Evolutionary conservation across 53 echinoderm and acorn worm species (phyloP), one percentile per base, ranked within the genome.

Genomic region (Apostichopus leukothele): DNA sequence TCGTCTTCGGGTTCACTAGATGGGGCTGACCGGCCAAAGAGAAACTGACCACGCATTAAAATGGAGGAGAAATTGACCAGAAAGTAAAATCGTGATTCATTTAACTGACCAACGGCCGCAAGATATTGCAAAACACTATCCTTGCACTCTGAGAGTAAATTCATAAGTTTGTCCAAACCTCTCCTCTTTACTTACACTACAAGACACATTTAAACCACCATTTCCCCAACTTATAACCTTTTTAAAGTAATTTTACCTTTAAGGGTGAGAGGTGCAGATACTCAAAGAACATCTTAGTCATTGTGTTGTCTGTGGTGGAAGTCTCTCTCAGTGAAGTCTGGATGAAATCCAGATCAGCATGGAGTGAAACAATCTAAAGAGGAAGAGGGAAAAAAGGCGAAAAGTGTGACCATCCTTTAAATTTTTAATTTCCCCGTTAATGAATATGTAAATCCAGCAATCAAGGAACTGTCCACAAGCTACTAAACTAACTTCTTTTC

Each of bases 21-120:
- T 98, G 99, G 26, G 99, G 93, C 81, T 94, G 94, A 7, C 99
- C 99, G 13, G 96, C 96, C 90, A 98, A 86, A 7, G 99, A 98
- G 25, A 98, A 88, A 80, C 99, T 98, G 51, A 98, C 93, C 1
- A 94, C 90, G 75, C 92, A 88, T 96, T 98, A 39, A 39, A 39
- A 39, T 3, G 86, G n/a, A 75, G 75, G 13, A 75, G 14, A 13
- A 75, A 75, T 20, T 7, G 13, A 25, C 75, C 0, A 75, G 6
- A 75, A 25, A 39, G 39, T 39, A 39, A 39, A 39, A 39, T 39
- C 39, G 39, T 39, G 39, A 39, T 39, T 3, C 39, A 39, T 39
- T 27, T 39, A 39, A 39, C 39, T 39, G 39, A 39, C 39, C 39
- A 39, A 0, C 39, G 2, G 0, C 39, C 39, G 39, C 39, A 39